Evolutionary conservation across 2,113 vertebrate species (phyloP), one percentile per base, ranked within the genome.

Genomic region (Sporophila hypoxantha): DNA sequence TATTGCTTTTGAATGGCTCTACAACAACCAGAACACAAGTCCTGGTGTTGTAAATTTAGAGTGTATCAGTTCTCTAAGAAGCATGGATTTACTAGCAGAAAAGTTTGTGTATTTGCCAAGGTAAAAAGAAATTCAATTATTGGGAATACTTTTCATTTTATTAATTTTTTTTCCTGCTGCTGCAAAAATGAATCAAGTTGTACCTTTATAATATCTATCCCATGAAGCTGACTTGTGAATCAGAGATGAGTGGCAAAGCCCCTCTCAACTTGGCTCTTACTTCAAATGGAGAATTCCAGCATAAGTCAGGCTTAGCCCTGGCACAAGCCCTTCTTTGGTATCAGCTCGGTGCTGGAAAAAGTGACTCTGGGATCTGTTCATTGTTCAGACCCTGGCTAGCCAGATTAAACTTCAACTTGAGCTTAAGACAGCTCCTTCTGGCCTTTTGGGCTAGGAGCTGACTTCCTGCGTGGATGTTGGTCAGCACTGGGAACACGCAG

Each of bases 391-490:
- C 19, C 1, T 0, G 9, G 30, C 21, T 52, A 39, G 27, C 26
- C 62, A 65, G 20, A 36, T 77, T 52, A 52, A 70, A 62, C 20
- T 36, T 76, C 32, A 13, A 2, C 18, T 36, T 44, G 6, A 66
- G 36, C 6, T n/a, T 71, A 53, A 85, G n/a, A 29, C 23, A 75
- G 42, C 7, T 76, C 8, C 27, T 71, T 85, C 14, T 34, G 71
- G 23, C 4, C 2, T 67, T 70, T 71, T 50, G 53, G 61, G 10
- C 46, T 39, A 30, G 55, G 19, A 57, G 19, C 25, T 69, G n/a
- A 17, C 14, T 52, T 34, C 12, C 4, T 0, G 0, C 3, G 0
- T 16, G 7, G 18, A 6, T 1, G 0, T 22, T 52, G 15, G 11
- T 14, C 44, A 47, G 49, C 16, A 4, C 32, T 50, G 29, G 34